Base-by-base conservation (phyloP, 1,140 invertebrate species). In the Megathymus violae region DNA sequence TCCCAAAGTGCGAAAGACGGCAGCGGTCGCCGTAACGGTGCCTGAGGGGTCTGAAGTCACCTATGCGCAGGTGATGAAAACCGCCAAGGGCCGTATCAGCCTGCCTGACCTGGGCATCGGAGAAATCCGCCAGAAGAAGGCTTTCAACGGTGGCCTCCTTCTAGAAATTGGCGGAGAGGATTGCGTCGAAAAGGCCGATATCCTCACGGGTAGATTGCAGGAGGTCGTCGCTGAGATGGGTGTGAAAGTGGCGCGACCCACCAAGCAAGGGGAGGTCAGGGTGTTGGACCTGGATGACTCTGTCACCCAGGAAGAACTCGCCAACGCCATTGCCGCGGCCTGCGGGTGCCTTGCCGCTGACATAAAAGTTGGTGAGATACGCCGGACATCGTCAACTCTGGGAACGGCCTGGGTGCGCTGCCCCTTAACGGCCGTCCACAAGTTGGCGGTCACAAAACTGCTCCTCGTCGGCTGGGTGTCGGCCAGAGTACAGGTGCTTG, bases 221-320 rank as follows among this genome's bases (percentile, higher is more conserved):
- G 62, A 64, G 25, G 54, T 25, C 6, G 15, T 64, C 4, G 6
- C 11, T 0, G 48, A 54, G 3, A 4, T 62, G 9, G 22, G 13
- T 0, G 62, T 62, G 0, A 43, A n/a, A n/a, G 22, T 69, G 3
- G 43, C 51, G 9, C 14, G 67, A 0, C 62, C 62, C 10, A 43
- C n/a, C 0, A 69, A 65, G 43, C 14, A 15, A 11, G 52, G 58
- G 7, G 62, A 69, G 13, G 10, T 52, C 0, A 40, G 62, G 2
- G 44, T 69, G 4, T 43, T 19, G 15, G 61, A 61, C 13, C 25
- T 68, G 4, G 61, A 68, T 17, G 66, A 68, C 10, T 40, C 54
- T 0, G 19, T 54, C 9, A 52, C 52, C 0, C 40, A 13, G 14
- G 44, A 54, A 1, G 44, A 61, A 0, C 43, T 48, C 0, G 58